Percentiles rank a stretch among this genome's conserved stretches.
These are phyloP conservation scores for Syrrhaptes paradoxus DNA, from an alignment of 2,113 vertebrate species.

Conservation along the genomic window DNA sequence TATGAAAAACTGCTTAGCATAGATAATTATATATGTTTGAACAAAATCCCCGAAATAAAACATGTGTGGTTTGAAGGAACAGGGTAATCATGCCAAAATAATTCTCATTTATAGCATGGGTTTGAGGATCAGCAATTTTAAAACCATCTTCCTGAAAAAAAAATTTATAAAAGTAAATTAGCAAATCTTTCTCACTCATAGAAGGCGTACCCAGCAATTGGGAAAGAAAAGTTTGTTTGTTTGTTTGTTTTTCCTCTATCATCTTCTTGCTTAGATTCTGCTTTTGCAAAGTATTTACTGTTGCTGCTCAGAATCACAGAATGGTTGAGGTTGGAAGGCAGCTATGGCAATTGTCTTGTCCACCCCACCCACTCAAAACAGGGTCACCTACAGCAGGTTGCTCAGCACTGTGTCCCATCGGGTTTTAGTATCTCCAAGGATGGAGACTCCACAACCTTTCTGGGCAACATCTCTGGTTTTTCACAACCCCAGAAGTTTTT, in stretches of 20 bases:
- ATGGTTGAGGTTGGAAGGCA: background rate
- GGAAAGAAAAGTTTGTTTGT: background rate
- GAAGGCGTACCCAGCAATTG: background rate
- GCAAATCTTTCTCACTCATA: background rate
- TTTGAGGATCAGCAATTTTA: constrained; percentile 47
- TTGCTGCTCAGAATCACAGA: background rate
- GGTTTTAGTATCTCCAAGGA: background rate
- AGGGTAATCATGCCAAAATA: constrained; percentile 43
- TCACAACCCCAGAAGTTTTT: background rate
- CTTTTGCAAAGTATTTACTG: background rate
- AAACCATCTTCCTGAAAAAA: background rate
- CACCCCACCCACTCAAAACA: background rate
- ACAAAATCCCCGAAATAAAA: constrained; percentile 66
- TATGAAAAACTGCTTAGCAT: constrained; percentile 72
- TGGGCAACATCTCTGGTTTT: background rate
- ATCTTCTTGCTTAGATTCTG: background rate
- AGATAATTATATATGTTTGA: constrained; percentile 71
- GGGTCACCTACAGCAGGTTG: background rate
- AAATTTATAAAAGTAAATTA: background rate
- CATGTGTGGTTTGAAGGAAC: constrained; percentile 39
- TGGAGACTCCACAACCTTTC: background rate
- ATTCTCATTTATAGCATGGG: constrained; percentile 38
- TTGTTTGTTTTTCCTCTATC: background rate
- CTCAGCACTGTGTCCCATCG: background rate
- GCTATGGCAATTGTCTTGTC: background rate